Conservation (phyloP, 1,140 invertebrate species). For the Tigriopus japonicus region DNA sequence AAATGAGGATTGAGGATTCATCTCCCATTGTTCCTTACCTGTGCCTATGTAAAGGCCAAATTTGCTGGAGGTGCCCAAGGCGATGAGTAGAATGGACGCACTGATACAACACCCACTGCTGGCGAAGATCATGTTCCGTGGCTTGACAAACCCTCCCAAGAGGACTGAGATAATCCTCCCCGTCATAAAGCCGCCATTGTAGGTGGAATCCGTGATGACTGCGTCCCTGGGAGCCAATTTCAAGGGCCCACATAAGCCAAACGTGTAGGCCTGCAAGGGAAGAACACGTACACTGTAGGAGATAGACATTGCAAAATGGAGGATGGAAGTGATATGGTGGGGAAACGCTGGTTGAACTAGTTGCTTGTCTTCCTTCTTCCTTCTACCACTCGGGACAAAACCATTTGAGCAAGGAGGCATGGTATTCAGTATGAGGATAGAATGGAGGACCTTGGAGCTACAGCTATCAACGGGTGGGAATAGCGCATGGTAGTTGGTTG, state of each 20-base stretch:
- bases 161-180: slow-evolving; percentile 3
- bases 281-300: not conserved
- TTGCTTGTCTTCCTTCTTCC: too few species aligned
- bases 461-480: too few species aligned
- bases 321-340: too few species aligned
- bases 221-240: not conserved
- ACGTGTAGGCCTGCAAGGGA: not conserved
- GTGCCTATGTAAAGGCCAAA: slow-evolving; percentile 5
- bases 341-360: too few species aligned
- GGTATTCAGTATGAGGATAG: too few species aligned
- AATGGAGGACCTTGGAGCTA: too few species aligned
- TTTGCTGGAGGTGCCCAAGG: not conserved
- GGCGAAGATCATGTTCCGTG: slow-evolving; percentile 1
- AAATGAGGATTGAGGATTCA: too few species aligned
- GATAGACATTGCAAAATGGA: not conserved
- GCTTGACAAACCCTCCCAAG: slow-evolving; percentile 9
- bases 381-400: too few species aligned
- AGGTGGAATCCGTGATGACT: slow-evolving; percentile 3
- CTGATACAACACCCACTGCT: not conserved
- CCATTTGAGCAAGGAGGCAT: too few species aligned
- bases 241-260: slow-evolving; percentile 9
- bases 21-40: not conserved
- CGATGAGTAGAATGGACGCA: not conserved
- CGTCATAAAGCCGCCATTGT: slow-evolving; percentile 14
- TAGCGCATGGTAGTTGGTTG: too few species aligned